These are phyloP conservation scores for Agonopterix arenella DNA, from an alignment of 2,888 invertebrate species.

Conservation along the genomic window DNA sequence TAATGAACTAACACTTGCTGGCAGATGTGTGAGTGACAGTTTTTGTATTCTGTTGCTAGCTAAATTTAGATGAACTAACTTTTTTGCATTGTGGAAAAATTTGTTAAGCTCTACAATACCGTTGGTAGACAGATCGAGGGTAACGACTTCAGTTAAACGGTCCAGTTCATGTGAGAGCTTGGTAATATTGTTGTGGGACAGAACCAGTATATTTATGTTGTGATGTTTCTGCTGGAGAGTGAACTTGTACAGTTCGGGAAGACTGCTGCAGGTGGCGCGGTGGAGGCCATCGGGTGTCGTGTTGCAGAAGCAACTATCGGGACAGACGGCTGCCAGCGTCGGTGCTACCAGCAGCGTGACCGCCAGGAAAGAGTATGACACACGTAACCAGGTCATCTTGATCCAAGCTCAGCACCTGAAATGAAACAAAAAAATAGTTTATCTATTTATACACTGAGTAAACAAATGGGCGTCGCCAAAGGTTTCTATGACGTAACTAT, in stretches of 20 bases:
- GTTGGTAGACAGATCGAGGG: constrained; percentile 80
- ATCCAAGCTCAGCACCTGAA: constrained; percentile 55
- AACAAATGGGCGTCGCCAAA: neutral
- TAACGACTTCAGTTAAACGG: constrained; percentile 77
- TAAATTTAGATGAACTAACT: constrained; percentile 76
- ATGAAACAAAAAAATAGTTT: constrained; percentile 24
- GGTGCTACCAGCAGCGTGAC: constrained; percentile 44
- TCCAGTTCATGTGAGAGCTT: constrained; percentile 75
- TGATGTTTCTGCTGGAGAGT: constrained; percentile 67
- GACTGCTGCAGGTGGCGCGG: constrained; percentile 79
- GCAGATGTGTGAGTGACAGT: constrained; percentile 70
- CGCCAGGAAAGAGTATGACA: constrained; percentile 42
- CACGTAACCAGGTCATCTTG: constrained; percentile 51
- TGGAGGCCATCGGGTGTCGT: constrained; percentile 83
- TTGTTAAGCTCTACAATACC: constrained; percentile 76
- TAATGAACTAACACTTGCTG: constrained; percentile 77
- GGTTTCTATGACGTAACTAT: constrained; percentile 11
- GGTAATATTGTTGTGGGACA: constrained; percentile 79
- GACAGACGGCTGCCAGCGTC: constrained; percentile 58
- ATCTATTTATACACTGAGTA: neutral
- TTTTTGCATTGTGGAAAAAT: constrained; percentile 74
- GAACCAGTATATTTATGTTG: constrained; percentile 76
- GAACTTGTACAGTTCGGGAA: constrained; percentile 85
- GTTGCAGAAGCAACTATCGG: constrained; percentile 74
- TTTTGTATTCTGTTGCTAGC: constrained; percentile 78